A percentile compares a stretch with the other conserved stretches of the same genome.
Evolutionary conservation across 2,797 vertebrate genomes (phyloP).

Genomic region (Manis crassicaudata): DNA sequence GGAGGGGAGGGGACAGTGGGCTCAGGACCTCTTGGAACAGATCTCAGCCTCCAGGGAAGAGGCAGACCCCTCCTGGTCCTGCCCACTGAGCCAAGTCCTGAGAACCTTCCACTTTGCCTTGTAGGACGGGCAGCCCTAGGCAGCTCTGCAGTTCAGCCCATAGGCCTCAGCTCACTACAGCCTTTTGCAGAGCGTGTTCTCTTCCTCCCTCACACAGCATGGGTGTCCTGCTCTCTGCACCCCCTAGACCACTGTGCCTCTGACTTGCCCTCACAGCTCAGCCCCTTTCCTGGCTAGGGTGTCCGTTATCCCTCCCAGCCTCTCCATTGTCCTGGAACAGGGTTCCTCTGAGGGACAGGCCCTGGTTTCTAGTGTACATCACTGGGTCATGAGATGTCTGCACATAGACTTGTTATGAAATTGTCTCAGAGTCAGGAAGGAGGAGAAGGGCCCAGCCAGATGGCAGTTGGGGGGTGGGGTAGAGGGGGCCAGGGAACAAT

Average conservation of each 20-base stretch:
- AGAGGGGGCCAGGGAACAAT: neutral
- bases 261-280: neutral
- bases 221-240: neutral
- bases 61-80: neutral
- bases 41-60: neutral
- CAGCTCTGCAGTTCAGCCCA: neutral
- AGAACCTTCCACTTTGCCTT: neutral
- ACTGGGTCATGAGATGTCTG: neutral
- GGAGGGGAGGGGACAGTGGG: neutral
- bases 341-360: neutral
- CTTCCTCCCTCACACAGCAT: neutral
- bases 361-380: neutral
- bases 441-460: neutral
- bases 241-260: no score
- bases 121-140: no score
- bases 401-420: neutral
- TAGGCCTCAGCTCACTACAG: neutral
- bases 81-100: neutral
- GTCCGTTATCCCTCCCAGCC: neutral
- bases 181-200: no score
- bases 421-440: neutral
- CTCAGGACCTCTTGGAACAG: neutral
- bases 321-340: neutral
- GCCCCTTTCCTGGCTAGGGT: neutral
- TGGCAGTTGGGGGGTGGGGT: neutral